Evolutionary conservation across 2,797 vertebrate genomes (phyloP).

Genomic region (Neopelma chrysocephalum): DNA sequence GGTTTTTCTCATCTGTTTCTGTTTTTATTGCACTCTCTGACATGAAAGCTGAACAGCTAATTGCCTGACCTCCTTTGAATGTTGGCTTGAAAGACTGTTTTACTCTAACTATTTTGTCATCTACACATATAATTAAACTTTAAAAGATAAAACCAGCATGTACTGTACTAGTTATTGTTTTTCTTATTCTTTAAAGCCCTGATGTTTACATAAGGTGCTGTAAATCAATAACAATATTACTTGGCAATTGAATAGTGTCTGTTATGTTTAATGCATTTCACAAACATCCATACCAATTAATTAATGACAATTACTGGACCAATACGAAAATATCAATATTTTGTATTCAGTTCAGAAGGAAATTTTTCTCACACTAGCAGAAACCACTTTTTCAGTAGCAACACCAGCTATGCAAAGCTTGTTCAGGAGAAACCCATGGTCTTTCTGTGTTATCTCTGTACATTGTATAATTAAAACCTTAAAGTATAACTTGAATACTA

Average conservation of each 20-base stretch:
- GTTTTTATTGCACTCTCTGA: neutral
- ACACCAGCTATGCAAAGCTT: neutral
- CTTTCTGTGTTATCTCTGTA: neutral
- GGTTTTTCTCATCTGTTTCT: constrained; percentile 36
- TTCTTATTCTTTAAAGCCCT: neutral
- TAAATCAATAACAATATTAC: neutral
- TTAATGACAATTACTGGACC: neutral
- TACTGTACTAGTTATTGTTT: neutral
- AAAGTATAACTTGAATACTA: neutral
- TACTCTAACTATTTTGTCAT: neutral
- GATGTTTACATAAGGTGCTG: neutral
- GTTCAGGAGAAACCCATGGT: neutral
- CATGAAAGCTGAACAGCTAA: constrained; percentile 6
- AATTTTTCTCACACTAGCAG: neutral
- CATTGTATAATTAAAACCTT: neutral
- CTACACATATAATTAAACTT: neutral
- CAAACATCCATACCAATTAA: neutral
- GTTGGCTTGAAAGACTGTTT: neutral
- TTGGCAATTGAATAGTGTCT: neutral
- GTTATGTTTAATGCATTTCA: neutral
- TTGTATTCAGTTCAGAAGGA: neutral
- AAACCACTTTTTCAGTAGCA: neutral
- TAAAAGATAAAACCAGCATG: neutral
- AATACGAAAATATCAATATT: neutral
- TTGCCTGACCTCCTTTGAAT: neutral